Evolutionary conservation across 2,888 invertebrate genomes (phyloP).

Genomic region (Dicyrtomina minuta): DNA sequence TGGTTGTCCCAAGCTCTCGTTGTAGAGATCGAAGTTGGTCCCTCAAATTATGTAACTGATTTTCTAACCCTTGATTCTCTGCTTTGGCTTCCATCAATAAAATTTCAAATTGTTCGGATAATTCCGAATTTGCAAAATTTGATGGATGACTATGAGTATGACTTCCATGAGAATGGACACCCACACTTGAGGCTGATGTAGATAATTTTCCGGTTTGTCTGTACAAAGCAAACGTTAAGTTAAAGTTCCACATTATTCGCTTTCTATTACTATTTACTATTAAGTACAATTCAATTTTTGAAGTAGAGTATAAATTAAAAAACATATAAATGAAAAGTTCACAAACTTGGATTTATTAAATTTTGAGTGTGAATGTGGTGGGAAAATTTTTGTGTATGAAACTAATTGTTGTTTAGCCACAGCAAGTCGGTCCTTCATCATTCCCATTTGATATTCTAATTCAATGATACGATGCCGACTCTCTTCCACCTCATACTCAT

Average conservation of each 20-base stretch:
- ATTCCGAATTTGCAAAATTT: conserved; percentile 1
- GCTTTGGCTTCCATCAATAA: conserved; percentile 49
- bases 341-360: conserved; percentile 33
- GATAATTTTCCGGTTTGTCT: conserved; percentile 9
- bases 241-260: too few species aligned
- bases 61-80: conserved; percentile 48
- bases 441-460: conserved; percentile 44
- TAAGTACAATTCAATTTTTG: too few species aligned
- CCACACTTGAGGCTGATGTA: conserved; percentile 17
- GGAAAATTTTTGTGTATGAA: conserved; percentile 44
- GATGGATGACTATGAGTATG: too few species aligned
- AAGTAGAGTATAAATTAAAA: too few species aligned
- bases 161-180: conserved; percentile 11
- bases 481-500: conserved; percentile 42
- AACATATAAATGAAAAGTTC: not conserved
- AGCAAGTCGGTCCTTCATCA: conserved; percentile 42
- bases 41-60: conserved; percentile 41
- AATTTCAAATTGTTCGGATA: conserved; percentile 39
- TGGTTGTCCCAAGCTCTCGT: conserved; percentile 39
- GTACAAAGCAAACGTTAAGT: not conserved
- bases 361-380: conserved; percentile 29
- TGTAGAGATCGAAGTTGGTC: conserved; percentile 38
- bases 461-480: conserved; percentile 45
- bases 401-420: conserved; percentile 47
- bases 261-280: too few species aligned